Evolutionary conservation across 2,888 invertebrate species (phyloP).

Genomic region (Acheta domesticus): DNA sequence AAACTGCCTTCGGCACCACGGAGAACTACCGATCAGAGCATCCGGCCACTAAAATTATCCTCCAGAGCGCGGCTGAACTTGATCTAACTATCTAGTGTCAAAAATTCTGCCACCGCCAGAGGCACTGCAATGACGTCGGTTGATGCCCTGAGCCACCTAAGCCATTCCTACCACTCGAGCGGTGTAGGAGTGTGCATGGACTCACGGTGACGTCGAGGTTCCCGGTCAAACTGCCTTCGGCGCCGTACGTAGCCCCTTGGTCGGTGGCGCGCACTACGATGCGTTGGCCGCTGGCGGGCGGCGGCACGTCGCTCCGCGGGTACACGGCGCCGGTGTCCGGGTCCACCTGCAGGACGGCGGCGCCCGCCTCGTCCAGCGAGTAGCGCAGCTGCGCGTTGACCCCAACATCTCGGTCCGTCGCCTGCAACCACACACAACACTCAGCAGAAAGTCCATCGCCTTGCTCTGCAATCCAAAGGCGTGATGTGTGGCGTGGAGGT

Average conservation of each 20-base stretch:
- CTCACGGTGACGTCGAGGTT: neutral
- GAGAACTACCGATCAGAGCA: too few relatives aligned
- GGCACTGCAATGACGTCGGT: too few relatives aligned
- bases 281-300: neutral
- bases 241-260: neutral
- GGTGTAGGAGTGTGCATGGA: neutral
- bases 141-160: too few relatives aligned
- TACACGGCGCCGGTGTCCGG: slow-evolving; percentile 58
- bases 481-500: too few relatives aligned
- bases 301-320: slow-evolving; percentile 11
- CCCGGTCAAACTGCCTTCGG: neutral
- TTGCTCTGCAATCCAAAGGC: too few relatives aligned
- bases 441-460: neutral
- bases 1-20: too few relatives aligned
- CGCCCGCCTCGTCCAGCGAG: slow-evolving; percentile 41
- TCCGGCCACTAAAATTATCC: too few relatives aligned
- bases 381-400: slow-evolving; percentile 54
- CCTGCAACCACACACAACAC: slow-evolving; percentile 46
- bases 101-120: too few relatives aligned
- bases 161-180: too few relatives aligned
- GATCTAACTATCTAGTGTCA: too few relatives aligned
- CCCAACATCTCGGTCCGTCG: slow-evolving; percentile 57
- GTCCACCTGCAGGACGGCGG: slow-evolving; percentile 54
- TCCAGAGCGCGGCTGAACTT: too few relatives aligned
- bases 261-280: neutral